Evolutionary conservation across 2,888 invertebrate species (phyloP), one percentile per base, ranked within the genome.

Genomic region (Drosophila limbata): DNA sequence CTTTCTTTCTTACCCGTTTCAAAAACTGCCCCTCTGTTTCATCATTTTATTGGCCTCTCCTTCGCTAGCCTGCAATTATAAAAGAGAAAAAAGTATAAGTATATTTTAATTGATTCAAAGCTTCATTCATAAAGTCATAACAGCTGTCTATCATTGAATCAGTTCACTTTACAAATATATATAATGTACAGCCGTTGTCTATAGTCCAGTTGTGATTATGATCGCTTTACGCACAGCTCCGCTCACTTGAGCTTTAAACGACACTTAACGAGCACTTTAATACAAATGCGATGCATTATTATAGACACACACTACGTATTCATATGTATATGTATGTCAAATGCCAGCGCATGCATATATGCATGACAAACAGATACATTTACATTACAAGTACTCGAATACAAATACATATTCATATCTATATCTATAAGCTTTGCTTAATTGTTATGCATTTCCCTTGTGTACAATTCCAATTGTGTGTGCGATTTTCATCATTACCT

Each of bases 231-330:
- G 75, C 69, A 62, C 57, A 39, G 52, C 13, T 25, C 25, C 6
- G 25, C 25, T 45, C 75, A 57, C 44, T 69, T 40, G 45, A 42
- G 35, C 35, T 42, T 70, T 72, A 77, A 77, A 72, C 59, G 73
- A 72, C 25, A 42, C 66, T 75, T 66, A 77, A 75, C 75, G 66
- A 73, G 62, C 66, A 48, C 64, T 45, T 51, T 42, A 50, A 40
- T 51, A 40, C 28, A 51, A 42, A 51, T 39, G 39, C 47, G 17
- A 50, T 47, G 21, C 48, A 5, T 4, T 42, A 25, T 45, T 44
- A 11, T 42, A 47, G n/a, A n/a, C 17, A n/a, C 25, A 59, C 37
- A 37, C 8, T 13, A 44, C 4, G 13, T 48, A 50, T 56, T n/a
- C 25, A 48, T 62, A 45, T 67, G 51, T 28, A 59, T 19, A 42